Conservation (phyloP, 2,888 invertebrate species). For the Drosophila borealis region DNA sequence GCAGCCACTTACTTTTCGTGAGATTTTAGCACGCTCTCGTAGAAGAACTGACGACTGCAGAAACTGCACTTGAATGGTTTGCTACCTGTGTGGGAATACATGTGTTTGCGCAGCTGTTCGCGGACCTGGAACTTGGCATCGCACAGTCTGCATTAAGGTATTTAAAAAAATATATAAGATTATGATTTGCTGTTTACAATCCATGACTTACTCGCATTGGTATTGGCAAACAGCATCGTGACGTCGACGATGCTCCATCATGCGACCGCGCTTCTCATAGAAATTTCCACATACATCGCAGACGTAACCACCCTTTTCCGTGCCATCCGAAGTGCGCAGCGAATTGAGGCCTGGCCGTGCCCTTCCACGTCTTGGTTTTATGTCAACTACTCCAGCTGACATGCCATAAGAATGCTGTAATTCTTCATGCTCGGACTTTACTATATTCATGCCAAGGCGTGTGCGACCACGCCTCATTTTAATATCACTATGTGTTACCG, state of each 20-base stretch:
- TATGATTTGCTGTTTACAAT: not conserved
- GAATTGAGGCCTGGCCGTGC: constrained; percentile 57
- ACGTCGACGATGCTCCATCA: constrained; percentile 82
- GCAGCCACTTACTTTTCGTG: constrained; percentile 78
- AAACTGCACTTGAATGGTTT: constrained; percentile 82
- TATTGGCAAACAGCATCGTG: constrained; percentile 78
- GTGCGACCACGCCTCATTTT: constrained; percentile 50
- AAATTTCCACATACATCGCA: constrained; percentile 83
- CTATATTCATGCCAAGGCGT: constrained; percentile 26
- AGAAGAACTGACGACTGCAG: constrained; percentile 82
- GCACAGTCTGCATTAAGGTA: constrained; percentile 70
- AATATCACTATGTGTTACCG: constrained; percentile 18
- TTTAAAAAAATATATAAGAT: not conserved
- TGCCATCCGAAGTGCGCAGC: constrained; percentile 59
- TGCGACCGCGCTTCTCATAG: constrained; percentile 81
- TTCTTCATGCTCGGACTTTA: constrained; percentile 28
- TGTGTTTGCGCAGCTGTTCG: constrained; percentile 82
- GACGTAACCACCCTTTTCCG: constrained; percentile 72
- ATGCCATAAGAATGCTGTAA: constrained; percentile 23
- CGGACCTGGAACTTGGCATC: constrained; percentile 78
- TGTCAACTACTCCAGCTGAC: not conserved
- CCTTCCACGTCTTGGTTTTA: constrained; percentile 50
- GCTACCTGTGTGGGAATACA: constrained; percentile 81
- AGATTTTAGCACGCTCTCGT: constrained; percentile 82
- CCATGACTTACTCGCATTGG: constrained; percentile 80